Evolutionary conservation across 2,888 invertebrate species (phyloP).

Genomic region (Suillia variegata): DNA sequence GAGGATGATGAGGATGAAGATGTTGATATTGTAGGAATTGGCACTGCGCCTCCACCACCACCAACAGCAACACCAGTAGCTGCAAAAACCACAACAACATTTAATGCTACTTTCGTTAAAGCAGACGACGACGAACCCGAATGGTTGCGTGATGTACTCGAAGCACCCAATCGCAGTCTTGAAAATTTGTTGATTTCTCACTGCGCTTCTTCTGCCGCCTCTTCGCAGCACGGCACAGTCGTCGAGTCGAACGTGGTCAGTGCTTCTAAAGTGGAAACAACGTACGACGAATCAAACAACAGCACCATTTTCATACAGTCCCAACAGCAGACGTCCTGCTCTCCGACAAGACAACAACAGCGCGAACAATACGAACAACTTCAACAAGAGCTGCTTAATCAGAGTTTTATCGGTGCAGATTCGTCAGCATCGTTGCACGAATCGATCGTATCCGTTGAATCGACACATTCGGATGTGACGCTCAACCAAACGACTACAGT

Average conservation of each 20-base stretch:
- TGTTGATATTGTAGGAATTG: slow-evolving; percentile 49
- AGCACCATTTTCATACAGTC: slow-evolving; percentile 34
- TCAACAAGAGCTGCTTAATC: slow-evolving; percentile 30
- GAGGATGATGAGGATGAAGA: slow-evolving; percentile 52
- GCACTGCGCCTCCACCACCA: slow-evolving; percentile 37
- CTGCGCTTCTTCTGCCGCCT: slow-evolving; percentile 16
- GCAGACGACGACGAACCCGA: slow-evolving; percentile 64
- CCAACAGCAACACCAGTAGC: slow-evolving; percentile 43
- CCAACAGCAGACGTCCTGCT: not conserved
- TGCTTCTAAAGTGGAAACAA: slow-evolving; percentile 42
- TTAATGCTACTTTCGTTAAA: too few species aligned
- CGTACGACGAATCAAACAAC: slow-evolving; percentile 42
- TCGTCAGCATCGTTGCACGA: slow-evolving; percentile 54
- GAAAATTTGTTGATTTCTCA: slow-evolving; percentile 52
- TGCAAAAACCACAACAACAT: slow-evolving; percentile 62
- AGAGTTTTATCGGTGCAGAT: slow-evolving; percentile 33
- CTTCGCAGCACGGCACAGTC: not conserved
- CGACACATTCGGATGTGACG: slow-evolving; percentile 54
- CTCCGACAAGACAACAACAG: slow-evolving; percentile 22
- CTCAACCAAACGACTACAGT: slow-evolving; percentile 60
- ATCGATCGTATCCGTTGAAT: slow-evolving; percentile 59
- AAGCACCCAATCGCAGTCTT: slow-evolving; percentile 63
- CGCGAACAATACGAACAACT: slow-evolving; percentile 25
- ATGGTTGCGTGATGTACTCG: slow-evolving; percentile 66
- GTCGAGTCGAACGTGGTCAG: slow-evolving; percentile 29